phyloP scores from a whole-genome alignment of 2,888 invertebrate genomes.

The Tipula unca region DNA sequence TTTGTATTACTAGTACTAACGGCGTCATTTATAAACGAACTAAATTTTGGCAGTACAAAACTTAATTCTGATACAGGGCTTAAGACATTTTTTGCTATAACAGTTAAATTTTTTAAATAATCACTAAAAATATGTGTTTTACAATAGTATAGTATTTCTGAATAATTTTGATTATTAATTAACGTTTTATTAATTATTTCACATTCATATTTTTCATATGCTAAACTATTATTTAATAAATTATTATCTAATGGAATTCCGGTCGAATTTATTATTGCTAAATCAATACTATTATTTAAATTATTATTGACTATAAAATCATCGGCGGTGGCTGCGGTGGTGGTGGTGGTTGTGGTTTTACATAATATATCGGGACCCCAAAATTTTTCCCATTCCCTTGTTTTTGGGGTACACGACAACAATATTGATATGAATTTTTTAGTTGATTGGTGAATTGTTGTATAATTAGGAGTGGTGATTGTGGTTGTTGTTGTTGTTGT shows the following conservation, averaged over 20 bases:
- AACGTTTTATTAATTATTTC: constrained; percentile 15
- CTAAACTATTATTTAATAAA: background rate
- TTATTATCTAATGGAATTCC: constrained; percentile 1
- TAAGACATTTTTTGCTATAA: constrained; percentile 31
- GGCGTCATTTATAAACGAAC: background rate
- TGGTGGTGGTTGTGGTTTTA: constrained; percentile 17
- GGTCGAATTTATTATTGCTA: constrained; percentile 14
- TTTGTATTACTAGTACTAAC: constrained; percentile 18
- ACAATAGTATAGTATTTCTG: constrained; percentile 22
- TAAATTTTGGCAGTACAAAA: constrained; percentile 32
- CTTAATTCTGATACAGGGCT: constrained; percentile 37
- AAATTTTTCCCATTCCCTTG: constrained; percentile 27
- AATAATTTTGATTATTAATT: background rate
- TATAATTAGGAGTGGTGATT: background rate
- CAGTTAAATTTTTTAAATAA: constrained; percentile 32
- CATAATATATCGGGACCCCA: constrained; percentile 34
- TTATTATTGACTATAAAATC: constrained; percentile 21
- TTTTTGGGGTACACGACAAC: constrained; percentile 15
- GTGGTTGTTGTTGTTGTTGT: background rate
- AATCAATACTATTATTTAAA: constrained; percentile 16
- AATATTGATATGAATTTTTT: constrained; percentile 9
- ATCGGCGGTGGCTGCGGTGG: constrained; percentile 1
- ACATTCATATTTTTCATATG: constrained; percentile 16
- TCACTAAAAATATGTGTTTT: constrained; percentile 25
- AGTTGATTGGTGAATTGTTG: background rate